Conservation (phyloP, 2,113 vertebrate species). For the Nibea albiflora region DNA sequence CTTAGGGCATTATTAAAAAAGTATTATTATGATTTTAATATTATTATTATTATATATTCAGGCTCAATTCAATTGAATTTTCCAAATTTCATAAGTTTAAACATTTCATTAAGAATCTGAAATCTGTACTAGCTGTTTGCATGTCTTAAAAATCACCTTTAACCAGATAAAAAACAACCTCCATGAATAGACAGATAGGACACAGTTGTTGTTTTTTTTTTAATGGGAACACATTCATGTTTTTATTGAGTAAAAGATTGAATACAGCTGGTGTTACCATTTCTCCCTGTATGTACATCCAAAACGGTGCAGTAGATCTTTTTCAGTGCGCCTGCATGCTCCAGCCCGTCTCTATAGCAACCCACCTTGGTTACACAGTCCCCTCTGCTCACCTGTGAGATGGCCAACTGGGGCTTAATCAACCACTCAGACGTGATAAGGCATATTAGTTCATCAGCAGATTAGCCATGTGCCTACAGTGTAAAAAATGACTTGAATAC, state of each 20-base stretch:
- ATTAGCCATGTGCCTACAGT: conserved; percentile 69
- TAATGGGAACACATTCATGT: conserved; percentile 82
- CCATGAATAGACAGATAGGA: conserved; percentile 14
- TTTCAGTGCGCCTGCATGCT: conserved; percentile 56
- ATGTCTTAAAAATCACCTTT: background rate
- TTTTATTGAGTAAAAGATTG: conserved; percentile 83
- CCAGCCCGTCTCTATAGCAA: conserved; percentile 71
- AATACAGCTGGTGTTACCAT: conserved; percentile 82
- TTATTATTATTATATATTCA: conserved; percentile 15
- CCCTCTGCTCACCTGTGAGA: conserved; percentile 71
- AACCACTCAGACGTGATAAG: conserved; percentile 78
- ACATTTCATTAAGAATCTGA: background rate
- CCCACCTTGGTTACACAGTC: conserved; percentile 64
- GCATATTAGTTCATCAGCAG: conserved; percentile 81
- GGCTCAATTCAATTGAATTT: too few relatives aligned
- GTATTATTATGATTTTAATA: background rate
- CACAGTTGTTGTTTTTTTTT: conserved; percentile 1
- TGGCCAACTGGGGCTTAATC: conserved; percentile 56
- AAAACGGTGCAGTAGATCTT: conserved; percentile 61
- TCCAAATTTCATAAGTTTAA: too few relatives aligned
- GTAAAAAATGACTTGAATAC: conserved; percentile 66
- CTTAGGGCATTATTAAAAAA: background rate
- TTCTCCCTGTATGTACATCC: conserved; percentile 73
- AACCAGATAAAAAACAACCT: conserved; percentile 13
- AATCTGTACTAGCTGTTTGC: background rate